Conservation (phyloP, 1,140 invertebrate genomes). For the Goniozus legneri region DNA sequence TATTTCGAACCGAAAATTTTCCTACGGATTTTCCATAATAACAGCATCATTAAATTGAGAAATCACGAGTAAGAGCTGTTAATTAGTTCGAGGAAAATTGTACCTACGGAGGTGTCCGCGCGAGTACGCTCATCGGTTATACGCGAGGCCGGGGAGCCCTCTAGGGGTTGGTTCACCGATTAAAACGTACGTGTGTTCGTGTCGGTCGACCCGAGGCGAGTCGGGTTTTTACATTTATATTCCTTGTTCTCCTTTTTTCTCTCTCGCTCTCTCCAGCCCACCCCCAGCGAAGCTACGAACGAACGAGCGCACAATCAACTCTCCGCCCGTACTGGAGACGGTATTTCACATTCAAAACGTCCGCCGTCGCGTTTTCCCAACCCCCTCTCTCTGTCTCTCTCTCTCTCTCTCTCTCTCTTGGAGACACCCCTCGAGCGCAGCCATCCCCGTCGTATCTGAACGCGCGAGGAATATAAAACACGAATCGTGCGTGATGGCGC, state of each 20-base stretch:
- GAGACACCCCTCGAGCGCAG: conserved; percentile 5
- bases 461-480: conserved; percentile 36
- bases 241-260: conserved; percentile 22
- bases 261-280: conserved; percentile 4
- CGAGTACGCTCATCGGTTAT: no score
- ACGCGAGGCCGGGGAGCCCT: no score
- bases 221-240: conserved; percentile 36
- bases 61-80: no score
- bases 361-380: conserved; percentile 21
- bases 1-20: no score
- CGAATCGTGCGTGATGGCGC: conserved; percentile 12
- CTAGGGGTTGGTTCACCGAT: no score
- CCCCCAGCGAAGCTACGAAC: conserved; percentile 13
- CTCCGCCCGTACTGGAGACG: conserved; percentile 13
- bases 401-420: background rate
- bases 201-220: conserved; percentile 32
- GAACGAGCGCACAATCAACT: conserved; percentile 26
- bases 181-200: no score
- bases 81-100: no score
- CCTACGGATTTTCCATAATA: no score
- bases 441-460: conserved; percentile 32
- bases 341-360: conserved; percentile 34
- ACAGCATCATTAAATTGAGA: no score
- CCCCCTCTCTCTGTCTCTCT: conserved; percentile 13
- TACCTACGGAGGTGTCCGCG: no score